Evolutionary conservation across 2,888 invertebrate genomes (phyloP).

Genomic region (Perdita meconis): DNA sequence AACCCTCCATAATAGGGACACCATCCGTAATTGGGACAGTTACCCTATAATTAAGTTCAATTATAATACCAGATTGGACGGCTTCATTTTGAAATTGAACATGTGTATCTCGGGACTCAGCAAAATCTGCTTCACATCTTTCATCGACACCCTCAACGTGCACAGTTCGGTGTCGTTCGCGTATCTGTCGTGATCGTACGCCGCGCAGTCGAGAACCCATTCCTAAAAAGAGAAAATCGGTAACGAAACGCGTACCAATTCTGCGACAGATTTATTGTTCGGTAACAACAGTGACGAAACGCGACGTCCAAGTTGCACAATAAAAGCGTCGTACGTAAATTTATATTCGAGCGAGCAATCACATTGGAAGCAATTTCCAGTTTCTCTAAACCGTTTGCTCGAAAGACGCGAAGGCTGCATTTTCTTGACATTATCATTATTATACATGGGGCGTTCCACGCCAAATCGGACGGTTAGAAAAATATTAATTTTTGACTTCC

Average conservation of each 20-base stretch:
- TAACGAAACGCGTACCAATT: neutral
- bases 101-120: constrained; percentile 81
- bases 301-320: neutral
- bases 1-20: too few species aligned
- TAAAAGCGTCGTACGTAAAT: too few species aligned
- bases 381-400: too few species aligned
- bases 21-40: too few species aligned
- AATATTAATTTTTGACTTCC: too few species aligned
- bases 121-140: constrained; percentile 82
- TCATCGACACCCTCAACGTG: constrained; percentile 82
- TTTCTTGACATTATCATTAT: too few species aligned
- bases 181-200: constrained; percentile 84
- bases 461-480: too few species aligned
- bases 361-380: too few species aligned
- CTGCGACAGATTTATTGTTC: neutral
- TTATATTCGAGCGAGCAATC: too few species aligned
- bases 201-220: constrained; percentile 83
- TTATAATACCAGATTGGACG: constrained; percentile 81
- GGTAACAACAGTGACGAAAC: neutral
- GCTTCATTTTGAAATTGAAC: constrained; percentile 83
- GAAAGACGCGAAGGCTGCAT: too few species aligned
- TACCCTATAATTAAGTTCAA: too few species aligned
- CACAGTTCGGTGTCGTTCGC: constrained; percentile 85
- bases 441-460: too few species aligned
- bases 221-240: constrained; percentile 76